phyloP scores from a whole-genome alignment of 2,888 invertebrate genomes.

The Netelia inedita region DNA sequence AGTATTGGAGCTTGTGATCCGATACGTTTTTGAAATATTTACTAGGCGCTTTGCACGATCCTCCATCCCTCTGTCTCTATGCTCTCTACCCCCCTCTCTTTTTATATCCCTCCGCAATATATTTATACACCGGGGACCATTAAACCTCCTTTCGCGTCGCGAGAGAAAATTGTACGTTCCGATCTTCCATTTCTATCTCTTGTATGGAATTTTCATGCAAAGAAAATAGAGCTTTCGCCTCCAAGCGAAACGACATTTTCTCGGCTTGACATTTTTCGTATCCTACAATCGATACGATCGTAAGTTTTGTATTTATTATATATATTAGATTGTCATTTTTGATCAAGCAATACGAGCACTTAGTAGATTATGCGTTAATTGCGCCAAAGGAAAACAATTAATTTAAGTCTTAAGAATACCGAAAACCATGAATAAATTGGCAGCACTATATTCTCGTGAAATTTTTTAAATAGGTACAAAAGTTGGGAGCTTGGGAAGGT shows the following conservation, averaged over 20 bases:
- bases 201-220: conserved; percentile 67
- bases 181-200: conserved; percentile 66
- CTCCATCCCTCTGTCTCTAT: conserved; percentile 38
- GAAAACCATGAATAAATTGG: too few species aligned
- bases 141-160: conserved; percentile 66
- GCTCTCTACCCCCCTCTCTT: conserved; percentile 5
- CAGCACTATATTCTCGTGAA: too few species aligned
- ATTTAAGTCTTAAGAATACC: too few species aligned
- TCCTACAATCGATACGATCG: conserved; percentile 24
- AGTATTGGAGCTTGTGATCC: conserved; percentile 72
- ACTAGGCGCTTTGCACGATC: conserved; percentile 69
- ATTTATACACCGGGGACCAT: conserved; percentile 71
- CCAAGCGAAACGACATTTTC: conserved; percentile 57
- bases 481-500: too few species aligned
- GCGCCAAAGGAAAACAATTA: too few species aligned
- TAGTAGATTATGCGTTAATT: too few species aligned
- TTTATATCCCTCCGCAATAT: conserved; percentile 61
- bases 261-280: conserved; percentile 52
- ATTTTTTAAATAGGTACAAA: too few species aligned
- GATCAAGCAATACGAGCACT: too few species aligned
- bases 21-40: conserved; percentile 76
- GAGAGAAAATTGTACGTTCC: conserved; percentile 65
- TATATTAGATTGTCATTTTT: too few species aligned
- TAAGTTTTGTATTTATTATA: neutral
- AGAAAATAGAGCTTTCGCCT: conserved; percentile 43